phyloP scores from a whole-genome alignment of 1,140 invertebrate species.

The Phocides pigmalion region DNA sequence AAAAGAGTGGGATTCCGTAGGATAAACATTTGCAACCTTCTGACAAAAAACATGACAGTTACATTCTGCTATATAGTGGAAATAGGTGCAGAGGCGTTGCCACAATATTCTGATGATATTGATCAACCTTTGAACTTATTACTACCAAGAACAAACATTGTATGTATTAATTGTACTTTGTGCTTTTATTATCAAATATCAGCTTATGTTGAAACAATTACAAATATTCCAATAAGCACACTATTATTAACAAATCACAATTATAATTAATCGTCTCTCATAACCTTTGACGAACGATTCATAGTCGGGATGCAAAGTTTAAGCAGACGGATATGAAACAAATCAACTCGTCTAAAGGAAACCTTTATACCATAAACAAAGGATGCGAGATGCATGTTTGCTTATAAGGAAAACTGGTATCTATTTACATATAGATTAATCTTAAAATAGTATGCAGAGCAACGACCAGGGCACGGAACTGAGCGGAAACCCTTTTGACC shows the following conservation, averaged over 20 bases:
- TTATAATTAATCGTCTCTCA: conserved; percentile 6
- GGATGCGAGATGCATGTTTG: background rate
- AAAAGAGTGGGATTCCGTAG: too few relatives aligned
- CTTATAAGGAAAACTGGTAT: conserved; percentile 24
- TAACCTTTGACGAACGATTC: conserved; percentile 25
- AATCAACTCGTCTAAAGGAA: conserved; percentile 22
- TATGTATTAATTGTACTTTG: too few relatives aligned
- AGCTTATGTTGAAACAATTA: background rate
- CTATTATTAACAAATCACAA: too few relatives aligned
- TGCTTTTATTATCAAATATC: too few relatives aligned
- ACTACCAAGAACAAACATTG: too few relatives aligned
- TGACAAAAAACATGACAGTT: too few relatives aligned
- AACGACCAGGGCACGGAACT: conserved; percentile 39
- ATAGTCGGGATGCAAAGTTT: conserved; percentile 23
- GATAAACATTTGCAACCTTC: too few relatives aligned
- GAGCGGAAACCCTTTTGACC: conserved; percentile 75
- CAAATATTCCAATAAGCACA: background rate
- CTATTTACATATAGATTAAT: conserved; percentile 24
- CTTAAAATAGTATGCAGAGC: conserved; percentile 38
- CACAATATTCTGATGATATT: too few relatives aligned
- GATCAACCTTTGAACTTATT: too few relatives aligned
- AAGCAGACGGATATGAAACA: conserved; percentile 16
- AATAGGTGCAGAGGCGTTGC: too few relatives aligned
- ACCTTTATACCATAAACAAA: conserved; percentile 26
- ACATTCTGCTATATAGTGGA: too few relatives aligned